Base-by-base conservation (phyloP, 2,888 invertebrate species). In the Limnephilus rhombicus region DNA sequence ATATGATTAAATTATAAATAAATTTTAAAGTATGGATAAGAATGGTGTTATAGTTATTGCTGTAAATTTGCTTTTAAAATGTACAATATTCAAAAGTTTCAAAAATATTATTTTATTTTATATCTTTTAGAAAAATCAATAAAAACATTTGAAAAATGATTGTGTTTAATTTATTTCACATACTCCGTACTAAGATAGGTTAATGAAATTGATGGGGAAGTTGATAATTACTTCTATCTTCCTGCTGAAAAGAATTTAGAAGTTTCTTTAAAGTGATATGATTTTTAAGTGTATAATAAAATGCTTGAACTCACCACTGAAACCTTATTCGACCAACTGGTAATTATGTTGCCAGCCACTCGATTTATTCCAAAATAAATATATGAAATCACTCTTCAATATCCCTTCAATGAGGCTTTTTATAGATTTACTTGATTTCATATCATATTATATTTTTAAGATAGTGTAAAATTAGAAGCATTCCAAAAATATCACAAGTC, bases 31-130 rank as follows among this genome's bases (percentile, higher is more conserved):
- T 68, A 24, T 68, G 18, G 18, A 68, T 68, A 68, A 68, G 53
- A 68, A 18, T 15, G 53, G 18, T 83, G 37, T 83, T 82, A 34
- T 34, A 82, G 31, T 82, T 83, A 34, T 15, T 83, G 83, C 83
- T 83, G 83, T 83, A 83, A 83, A 83, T 83, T 31, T 83, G 83
- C 83, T 83, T 83, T 83, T 37, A 68, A 68, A 18, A 68, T 68
- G 53, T 68, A 68, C 53, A 68, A 68, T 68, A 7, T 68, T 68
- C 7, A 68, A 68, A 18, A 68, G 53, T 68, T 18, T 18, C 15
- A 53, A 68, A 68, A 18, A 68, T 24, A 68, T 24, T 24, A 24
- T 68, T 18, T 53, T 18, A 53, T 53, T 18, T 18, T 68, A 68
- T 68, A 24, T 68, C 53, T 68, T 68, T 68, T 68, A 68, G 24